A percentile compares a stretch with the other conserved stretches of the same genome.
Evolutionary conservation across 2,888 invertebrate species (phyloP).

Genomic region (Dolichopus griseipennis): DNA sequence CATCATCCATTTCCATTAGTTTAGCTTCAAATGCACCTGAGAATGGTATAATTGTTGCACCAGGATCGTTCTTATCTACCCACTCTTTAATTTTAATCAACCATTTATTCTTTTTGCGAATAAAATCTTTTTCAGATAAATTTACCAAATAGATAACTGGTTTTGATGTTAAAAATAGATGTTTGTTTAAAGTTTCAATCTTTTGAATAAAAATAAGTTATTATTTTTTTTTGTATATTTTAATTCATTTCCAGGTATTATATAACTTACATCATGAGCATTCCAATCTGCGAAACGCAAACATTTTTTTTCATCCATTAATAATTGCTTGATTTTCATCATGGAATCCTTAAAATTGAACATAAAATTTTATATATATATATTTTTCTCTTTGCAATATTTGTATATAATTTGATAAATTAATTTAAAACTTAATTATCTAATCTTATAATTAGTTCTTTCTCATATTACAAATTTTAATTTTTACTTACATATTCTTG

Average conservation of each 20-base stretch:
- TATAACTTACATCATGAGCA: slow-evolving; percentile 70
- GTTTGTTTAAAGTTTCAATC: slow-evolving; percentile 94
- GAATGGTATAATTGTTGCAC: slow-evolving; percentile 89
- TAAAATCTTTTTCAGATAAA: slow-evolving; percentile 95
- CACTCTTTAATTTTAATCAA: slow-evolving; percentile 92
- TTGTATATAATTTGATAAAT: too few species aligned
- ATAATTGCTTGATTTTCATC: slow-evolving; percentile 68
- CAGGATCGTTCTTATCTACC: slow-evolving; percentile 95
- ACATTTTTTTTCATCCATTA: slow-evolving; percentile 85
- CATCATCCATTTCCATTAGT: slow-evolving; percentile 73
- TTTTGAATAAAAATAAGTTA: slow-evolving; percentile 44
- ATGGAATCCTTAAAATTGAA: slow-evolving; percentile 67
- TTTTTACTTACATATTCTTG: slow-evolving; percentile 74
- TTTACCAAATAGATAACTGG: slow-evolving; percentile 96
- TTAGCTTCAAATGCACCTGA: slow-evolving; percentile 86
- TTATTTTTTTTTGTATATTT: slow-evolving; percentile 24
- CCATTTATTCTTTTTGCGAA: slow-evolving; percentile 98
- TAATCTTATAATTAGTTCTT: too few species aligned
- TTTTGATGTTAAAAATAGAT: slow-evolving; percentile 93
- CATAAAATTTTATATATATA: slow-evolving; percentile 8
- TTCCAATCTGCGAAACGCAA: slow-evolving; percentile 91
- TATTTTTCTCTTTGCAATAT: too few species aligned
- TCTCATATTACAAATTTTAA: too few species aligned
- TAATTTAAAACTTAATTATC: too few species aligned
- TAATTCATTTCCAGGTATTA: slow-evolving; percentile 12